phyloP scores from a whole-genome alignment of 1,140 invertebrate genomes.

The Anoplolepis gracilipes region DNA sequence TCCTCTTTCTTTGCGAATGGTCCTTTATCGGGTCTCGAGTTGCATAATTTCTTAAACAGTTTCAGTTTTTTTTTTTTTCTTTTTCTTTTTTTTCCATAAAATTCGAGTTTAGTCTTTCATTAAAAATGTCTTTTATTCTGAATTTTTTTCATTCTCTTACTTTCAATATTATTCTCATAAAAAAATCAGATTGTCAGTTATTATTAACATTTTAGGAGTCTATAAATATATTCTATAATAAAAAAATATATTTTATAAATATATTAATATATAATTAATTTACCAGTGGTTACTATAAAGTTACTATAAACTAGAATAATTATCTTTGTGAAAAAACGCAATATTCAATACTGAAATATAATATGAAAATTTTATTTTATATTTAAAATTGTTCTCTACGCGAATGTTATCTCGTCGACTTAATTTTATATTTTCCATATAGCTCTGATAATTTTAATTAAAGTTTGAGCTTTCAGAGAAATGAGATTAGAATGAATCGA shows the following conservation, averaged over 20 bases:
- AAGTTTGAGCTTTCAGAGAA: conserved; percentile 4
- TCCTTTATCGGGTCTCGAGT: background rate
- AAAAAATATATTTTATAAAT: no score
- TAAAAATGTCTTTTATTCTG: conserved; percentile 17
- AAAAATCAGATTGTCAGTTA: background rate
- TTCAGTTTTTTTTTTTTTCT: no score
- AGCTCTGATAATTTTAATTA: conserved; percentile 14
- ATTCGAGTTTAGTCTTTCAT: background rate
- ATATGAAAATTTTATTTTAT: background rate
- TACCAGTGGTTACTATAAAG: background rate
- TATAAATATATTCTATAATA: background rate
- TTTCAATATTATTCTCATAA: background rate
- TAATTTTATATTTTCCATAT: background rate
- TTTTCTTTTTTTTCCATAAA: no score
- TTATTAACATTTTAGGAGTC: background rate
- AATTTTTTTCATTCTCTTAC: background rate
- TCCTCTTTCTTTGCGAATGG: conserved; percentile 10
- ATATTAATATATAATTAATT: background rate
- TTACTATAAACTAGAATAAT: background rate
- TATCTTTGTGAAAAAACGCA: background rate
- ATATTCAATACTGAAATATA: background rate
- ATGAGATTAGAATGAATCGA: conserved; percentile 29
- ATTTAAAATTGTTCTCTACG: background rate
- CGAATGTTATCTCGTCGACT: background rate
- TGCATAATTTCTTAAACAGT: conserved; percentile 3